phyloP scores from a whole-genome alignment of 2,888 invertebrate species.

The Myopa tessellatipennis region DNA sequence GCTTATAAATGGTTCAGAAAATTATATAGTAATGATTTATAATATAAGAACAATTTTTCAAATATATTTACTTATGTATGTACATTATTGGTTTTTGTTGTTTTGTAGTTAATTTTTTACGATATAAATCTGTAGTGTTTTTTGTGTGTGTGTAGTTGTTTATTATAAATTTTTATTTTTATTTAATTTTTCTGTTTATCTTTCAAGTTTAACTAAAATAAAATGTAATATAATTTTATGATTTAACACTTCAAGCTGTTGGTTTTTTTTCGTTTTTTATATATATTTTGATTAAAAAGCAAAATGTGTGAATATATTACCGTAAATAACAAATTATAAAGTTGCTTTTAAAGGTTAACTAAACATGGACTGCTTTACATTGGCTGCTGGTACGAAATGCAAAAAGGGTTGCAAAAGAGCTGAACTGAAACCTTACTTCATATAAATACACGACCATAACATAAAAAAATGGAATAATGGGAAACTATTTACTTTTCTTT shows the following conservation, averaged over 20 bases:
- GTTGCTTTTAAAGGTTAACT: slow-evolving; percentile 30
- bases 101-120: slow-evolving; percentile 6
- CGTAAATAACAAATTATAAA: slow-evolving; percentile 47
- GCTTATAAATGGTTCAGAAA: not conserved
- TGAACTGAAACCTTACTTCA: too few relatives aligned
- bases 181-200: slow-evolving; percentile 36
- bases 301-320: slow-evolving; percentile 33
- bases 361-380: slow-evolving; percentile 25
- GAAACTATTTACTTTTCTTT: too few relatives aligned
- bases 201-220: slow-evolving; percentile 43
- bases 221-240: slow-evolving; percentile 35
- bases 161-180: slow-evolving; percentile 28
- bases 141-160: slow-evolving; percentile 14
- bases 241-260: slow-evolving; percentile 39
- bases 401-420: not conserved
- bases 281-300: not conserved
- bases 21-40: slow-evolving; percentile 50
- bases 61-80: slow-evolving; percentile 64
- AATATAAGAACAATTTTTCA: slow-evolving; percentile 50
- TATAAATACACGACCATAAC: too few relatives aligned
- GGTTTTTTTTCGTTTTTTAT: not conserved
- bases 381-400: slow-evolving; percentile 37
- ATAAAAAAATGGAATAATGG: too few relatives aligned
- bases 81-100: slow-evolving; percentile 51
- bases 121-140: slow-evolving; percentile 10